Base-by-base conservation (phyloP, 1,140 invertebrate species). In the Drosophila miranda region DNA sequence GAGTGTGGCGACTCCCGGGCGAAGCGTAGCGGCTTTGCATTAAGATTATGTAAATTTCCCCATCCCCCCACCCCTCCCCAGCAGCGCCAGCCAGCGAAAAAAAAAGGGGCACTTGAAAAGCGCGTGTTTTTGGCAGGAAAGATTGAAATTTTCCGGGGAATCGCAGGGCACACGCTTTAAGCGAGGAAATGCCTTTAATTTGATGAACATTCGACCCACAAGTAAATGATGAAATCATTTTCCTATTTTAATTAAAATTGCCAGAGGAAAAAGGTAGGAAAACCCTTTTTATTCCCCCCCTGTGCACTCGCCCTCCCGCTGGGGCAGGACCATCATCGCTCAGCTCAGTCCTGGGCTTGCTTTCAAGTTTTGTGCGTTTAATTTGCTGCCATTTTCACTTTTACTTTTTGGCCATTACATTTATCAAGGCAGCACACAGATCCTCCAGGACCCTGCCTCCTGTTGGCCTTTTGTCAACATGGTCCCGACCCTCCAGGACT, bases 301-400 rank as follows among this genome's bases (percentile, higher is more conserved):
- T 30, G 6, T 7, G 3, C 0, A 0, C 26, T 8, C 7, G 8
- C 28, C 7, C 6, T 7, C 28, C 8, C 30, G 8, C 30, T 30
- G 30, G 3, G 8, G 30, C 8, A 30, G 30, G 34, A 30, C 50
- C 57, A 72, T 62, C 68, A 72, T 62, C 68, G 72, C 51, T 66
- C 58, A 62, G 48, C 30, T 30, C 2, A 19, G 19, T 19, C 1
- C 19, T 2, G 19, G 58, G 48, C 28, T 51, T 56, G 59, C 72
- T 81, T 81, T 81, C 60, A 81, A 81, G 78, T 81, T 81, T 48
- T 72, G 71, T 75, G 62, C 75, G 58, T 79, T 84, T 83, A 79
- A 83, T 83, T 83, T 83, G 59, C 80, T 84, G 81, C 60, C 76
- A 80, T 84, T 83, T 84, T 83, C 80, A 83, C 80, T 84, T 83